Percentiles rank a stretch among this genome's conserved stretches.
These are phyloP conservation scores for Chloromyia formosa DNA, from an alignment of 2,888 invertebrate species.

Conservation along the genomic window DNA sequence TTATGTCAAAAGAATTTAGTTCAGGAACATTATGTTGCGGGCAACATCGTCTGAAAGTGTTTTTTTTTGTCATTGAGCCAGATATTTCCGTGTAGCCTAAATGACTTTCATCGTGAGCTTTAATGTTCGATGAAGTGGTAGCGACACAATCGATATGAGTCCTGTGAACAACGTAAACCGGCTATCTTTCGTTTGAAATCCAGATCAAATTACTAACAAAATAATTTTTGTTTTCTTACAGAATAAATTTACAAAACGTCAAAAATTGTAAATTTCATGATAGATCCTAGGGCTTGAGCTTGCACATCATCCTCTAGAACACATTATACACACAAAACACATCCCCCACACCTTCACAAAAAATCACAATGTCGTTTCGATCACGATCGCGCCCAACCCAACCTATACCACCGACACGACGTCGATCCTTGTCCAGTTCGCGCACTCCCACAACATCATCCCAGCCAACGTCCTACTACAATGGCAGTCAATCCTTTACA, in stretches of 20 bases:
- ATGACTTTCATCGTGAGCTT: too few species aligned
- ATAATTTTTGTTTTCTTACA: too few species aligned
- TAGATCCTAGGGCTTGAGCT: neutral
- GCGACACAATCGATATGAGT: too few species aligned
- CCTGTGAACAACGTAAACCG: too few species aligned
- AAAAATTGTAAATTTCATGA: neutral
- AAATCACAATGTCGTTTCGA: constrained; percentile 61
- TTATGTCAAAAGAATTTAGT: neutral
- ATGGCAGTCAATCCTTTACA: constrained; percentile 53
- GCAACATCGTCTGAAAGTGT: too few species aligned
- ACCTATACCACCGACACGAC: constrained; percentile 62
- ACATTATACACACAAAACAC: neutral
- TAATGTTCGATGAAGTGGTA: too few species aligned
- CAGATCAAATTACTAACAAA: too few species aligned
- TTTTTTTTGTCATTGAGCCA: too few species aligned
- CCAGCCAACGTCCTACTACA: constrained; percentile 54
- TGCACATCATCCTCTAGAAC: too few species aligned
- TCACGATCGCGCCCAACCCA: constrained; percentile 62
- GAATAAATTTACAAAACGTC: too few species aligned
- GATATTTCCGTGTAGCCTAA: too few species aligned
- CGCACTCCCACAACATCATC: constrained; percentile 58
- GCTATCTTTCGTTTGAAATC: too few species aligned
- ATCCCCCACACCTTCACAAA: neutral
- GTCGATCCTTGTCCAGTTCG: constrained; percentile 67
- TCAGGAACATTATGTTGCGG: neutral